A percentile compares a stretch with the other conserved stretches of the same genome.
phyloP scores from a whole-genome alignment of 1,140 invertebrate genomes.

The Sogatella furcifera region DNA sequence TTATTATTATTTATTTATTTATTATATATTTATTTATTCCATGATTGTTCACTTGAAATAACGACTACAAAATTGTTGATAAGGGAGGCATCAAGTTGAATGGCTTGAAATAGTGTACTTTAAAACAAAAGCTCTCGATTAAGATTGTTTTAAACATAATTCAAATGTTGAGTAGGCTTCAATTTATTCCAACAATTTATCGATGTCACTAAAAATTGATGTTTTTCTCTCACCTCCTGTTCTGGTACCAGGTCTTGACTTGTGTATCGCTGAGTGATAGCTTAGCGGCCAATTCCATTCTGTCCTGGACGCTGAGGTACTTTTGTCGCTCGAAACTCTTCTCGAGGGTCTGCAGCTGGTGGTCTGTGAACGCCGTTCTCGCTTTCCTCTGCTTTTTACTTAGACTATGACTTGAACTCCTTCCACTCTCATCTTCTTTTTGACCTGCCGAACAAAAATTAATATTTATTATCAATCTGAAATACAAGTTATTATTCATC shows the following conservation, averaged over 20 bases:
- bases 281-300: constrained; percentile 95
- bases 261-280: constrained; percentile 94
- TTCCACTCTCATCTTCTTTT: constrained; percentile 26
- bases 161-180: too few species aligned
- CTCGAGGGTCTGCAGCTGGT: constrained; percentile 92
- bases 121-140: too few species aligned
- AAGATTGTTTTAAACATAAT: too few species aligned
- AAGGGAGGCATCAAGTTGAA: too few species aligned
- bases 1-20: too few species aligned
- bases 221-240: constrained; percentile 84
- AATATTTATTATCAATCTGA: too few species aligned
- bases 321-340: constrained; percentile 97
- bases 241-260: constrained; percentile 99
- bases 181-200: too few species aligned
- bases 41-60: too few species aligned
- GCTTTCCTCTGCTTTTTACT: constrained; percentile 95
- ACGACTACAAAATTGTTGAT: too few species aligned
- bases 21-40: too few species aligned
- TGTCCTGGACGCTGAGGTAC: constrained; percentile 95
- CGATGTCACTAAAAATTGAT: not conserved
- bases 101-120: too few species aligned
- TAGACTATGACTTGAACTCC: constrained; percentile 39
- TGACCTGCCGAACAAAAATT: constrained; percentile 21
- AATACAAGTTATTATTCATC: too few species aligned
- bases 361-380: constrained; percentile 95